Evolutionary conservation across 92 coral and sea anemone species (phyloP), one percentile per base, ranked within the genome.

Genomic region (Parazoanthus darwini): DNA sequence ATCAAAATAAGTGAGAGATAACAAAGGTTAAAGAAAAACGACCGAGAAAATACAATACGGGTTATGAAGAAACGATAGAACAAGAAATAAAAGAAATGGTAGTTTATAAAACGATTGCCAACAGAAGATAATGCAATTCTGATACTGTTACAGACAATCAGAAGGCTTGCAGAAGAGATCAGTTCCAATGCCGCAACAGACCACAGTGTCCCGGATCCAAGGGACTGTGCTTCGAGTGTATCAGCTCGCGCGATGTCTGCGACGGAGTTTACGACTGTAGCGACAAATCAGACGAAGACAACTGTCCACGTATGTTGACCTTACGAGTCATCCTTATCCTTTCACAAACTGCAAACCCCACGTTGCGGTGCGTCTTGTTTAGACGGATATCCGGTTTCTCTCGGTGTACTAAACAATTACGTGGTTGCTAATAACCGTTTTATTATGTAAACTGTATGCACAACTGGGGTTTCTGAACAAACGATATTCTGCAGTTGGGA

Each of bases 211-310:
- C 90, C 9, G 72, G 63, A n/a, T 88, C 74, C 58, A 43, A 74
- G 42, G 74, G 72, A 8, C 16, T 15, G 26, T 84, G 87, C 63
- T 88, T 91, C 50, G 78, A 74, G 38, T 95, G 98, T 74, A 92
- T 95, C 91, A 66, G 74, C 43, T 92, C 96, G 5, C 90, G 89
- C 85, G 94, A 86, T 59, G 93, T 93, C 8, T 97, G 99, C 72
- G 98, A 97, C 85, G 74, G 85, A 0, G 90, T 82, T 0, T 36
- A 85, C 18, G 99, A 97, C 90, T 97, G 99, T 76, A 38, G 20
- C 26, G 96, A 97, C 38, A 86, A 85, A 9, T 96, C 98, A 14
- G 99, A 97, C 48, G 99, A 97, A 70, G 91, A 89, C 14, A 81
- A 92, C 89, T 84, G 89, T 33, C 92, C 97, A 23, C 88, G 94